phyloP scores from a whole-genome alignment of 2,888 invertebrate genomes.

The Tenthredo mesomela region DNA sequence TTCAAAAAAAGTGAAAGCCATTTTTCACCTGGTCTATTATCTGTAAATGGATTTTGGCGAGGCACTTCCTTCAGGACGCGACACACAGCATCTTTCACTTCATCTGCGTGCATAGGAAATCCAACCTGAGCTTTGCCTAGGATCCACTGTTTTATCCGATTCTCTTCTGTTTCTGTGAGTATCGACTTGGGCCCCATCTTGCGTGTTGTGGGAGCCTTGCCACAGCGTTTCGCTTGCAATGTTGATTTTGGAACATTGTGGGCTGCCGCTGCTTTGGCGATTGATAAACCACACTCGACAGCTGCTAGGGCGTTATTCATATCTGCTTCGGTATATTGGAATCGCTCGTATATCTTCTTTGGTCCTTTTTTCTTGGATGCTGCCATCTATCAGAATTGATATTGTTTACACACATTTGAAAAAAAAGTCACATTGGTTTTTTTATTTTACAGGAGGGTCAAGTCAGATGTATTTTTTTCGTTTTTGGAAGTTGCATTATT shows the following conservation, averaged over 20 bases:
- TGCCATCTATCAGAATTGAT: no score
- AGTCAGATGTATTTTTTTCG: no score
- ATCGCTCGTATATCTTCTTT: background rate
- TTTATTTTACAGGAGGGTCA: no score
- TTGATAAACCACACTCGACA: background rate
- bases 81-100: slow-evolving; percentile 63
- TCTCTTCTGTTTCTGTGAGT: slow-evolving; percentile 55
- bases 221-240: slow-evolving; percentile 27
- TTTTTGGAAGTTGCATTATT: no score
- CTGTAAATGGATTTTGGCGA: slow-evolving; percentile 61
- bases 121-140: slow-evolving; percentile 60
- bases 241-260: slow-evolving; percentile 53
- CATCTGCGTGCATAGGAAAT: slow-evolving; percentile 64
- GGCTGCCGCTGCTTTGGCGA: slow-evolving; percentile 5
- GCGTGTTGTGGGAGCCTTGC: slow-evolving; percentile 16
- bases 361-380: no score
- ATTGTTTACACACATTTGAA: no score
- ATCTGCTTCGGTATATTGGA: background rate
- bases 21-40: slow-evolving; percentile 63
- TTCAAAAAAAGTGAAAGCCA: slow-evolving; percentile 65
- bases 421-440: no score
- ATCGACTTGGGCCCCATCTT: slow-evolving; percentile 52
- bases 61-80: slow-evolving; percentile 55
- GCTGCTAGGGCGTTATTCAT: background rate
- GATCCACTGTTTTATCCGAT: slow-evolving; percentile 58